Evolutionary conservation across 2,113 vertebrate species (phyloP).

Genomic region (Acinonyx jubatus): DNA sequence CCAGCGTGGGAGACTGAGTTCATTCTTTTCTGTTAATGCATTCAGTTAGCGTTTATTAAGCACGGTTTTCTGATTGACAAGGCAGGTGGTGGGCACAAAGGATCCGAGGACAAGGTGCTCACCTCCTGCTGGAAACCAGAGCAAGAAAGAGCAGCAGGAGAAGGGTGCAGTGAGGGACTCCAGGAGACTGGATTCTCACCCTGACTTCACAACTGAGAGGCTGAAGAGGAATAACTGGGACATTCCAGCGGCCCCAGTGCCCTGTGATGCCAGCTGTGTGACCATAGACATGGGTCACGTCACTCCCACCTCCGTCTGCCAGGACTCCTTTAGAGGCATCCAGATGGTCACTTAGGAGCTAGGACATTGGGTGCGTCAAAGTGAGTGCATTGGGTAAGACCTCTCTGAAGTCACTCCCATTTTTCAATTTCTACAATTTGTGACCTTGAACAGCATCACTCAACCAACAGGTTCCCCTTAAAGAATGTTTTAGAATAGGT

Average conservation of each 20-base stretch:
- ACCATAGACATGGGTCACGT: fast-evolving
- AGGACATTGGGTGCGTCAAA: neutral
- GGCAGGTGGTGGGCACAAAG: neutral
- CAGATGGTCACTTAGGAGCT: fast-evolving
- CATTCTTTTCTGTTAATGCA: neutral
- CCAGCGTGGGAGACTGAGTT: fast-evolving
- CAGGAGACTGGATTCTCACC: neutral
- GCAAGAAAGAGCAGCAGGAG: neutral
- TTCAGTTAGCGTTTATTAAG: neutral
- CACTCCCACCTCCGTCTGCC: neutral
- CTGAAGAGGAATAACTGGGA: too few species aligned
- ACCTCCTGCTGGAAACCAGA: neutral
- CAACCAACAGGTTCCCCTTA: neutral
- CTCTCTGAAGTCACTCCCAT: neutral
- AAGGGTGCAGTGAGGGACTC: fast-evolving
- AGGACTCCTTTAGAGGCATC: fast-evolving
- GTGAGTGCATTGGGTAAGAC: fast-evolving
- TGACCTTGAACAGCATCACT: neutral
- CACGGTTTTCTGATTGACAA: neutral
- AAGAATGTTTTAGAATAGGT: neutral
- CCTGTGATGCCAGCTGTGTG: neutral
- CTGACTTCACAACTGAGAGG: neutral
- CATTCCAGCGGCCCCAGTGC: neutral
- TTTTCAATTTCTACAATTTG: neutral
- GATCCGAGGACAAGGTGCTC: neutral